phyloP scores from a whole-genome alignment of 2,888 invertebrate genomes.

The Pristionchus maxplancki region DNA sequence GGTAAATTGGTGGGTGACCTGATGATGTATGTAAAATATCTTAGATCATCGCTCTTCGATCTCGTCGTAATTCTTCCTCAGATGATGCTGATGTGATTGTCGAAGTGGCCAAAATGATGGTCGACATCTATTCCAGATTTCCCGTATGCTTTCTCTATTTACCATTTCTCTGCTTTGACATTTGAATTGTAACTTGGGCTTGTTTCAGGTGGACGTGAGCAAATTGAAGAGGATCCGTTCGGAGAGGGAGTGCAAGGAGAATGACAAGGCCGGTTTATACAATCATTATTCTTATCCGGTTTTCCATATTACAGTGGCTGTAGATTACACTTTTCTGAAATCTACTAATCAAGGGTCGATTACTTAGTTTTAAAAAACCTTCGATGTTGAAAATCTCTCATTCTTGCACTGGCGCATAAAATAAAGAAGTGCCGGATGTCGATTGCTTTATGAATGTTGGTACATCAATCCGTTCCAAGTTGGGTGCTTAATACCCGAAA shows the following conservation, averaged over 20 bases:
- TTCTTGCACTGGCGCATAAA: too few species aligned
- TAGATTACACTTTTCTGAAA: too few species aligned
- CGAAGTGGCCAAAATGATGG: background rate
- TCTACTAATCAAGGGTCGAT: too few species aligned
- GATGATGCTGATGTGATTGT: background rate
- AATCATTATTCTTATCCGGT: too few species aligned
- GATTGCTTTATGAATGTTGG: too few species aligned
- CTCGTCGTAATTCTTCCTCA: background rate
- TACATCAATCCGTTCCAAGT: too few species aligned
- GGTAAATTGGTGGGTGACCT: background rate
- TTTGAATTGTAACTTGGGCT: background rate
- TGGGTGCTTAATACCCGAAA: too few species aligned
- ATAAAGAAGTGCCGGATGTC: too few species aligned
- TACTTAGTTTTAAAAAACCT: too few species aligned
- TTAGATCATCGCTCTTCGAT: background rate
- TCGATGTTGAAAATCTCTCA: too few species aligned
- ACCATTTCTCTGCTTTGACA: too few species aligned
- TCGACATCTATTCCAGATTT: background rate
- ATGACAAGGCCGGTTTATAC: background rate
- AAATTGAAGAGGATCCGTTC: background rate
- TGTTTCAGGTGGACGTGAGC: background rate
- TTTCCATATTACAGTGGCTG: too few species aligned
- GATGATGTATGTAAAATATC: background rate
- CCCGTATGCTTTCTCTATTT: background rate
- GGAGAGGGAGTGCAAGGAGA: background rate